Conservation (phyloP, 2,113 vertebrate genomes). For the Chloroceryle aenea region DNA sequence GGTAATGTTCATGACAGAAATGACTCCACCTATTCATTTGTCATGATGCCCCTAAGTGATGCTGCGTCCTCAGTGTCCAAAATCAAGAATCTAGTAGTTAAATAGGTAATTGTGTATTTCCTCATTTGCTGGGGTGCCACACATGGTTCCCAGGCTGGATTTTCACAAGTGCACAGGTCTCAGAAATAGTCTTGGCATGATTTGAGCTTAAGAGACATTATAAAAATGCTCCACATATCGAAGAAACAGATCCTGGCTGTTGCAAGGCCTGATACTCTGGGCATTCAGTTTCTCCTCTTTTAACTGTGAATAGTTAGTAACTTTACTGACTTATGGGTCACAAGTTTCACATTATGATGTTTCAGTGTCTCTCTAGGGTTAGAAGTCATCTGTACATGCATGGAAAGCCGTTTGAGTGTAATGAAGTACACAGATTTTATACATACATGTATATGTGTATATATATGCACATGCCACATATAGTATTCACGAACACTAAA, state of each 20-base stretch:
- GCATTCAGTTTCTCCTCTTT: background rate
- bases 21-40: background rate
- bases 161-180: background rate
- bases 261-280: rapidly evolving
- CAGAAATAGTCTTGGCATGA: background rate
- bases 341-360: background rate
- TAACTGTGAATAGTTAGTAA: background rate
- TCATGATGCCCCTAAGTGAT: background rate
- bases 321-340: background rate
- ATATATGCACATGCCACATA: background rate
- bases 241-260: background rate
- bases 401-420: background rate
- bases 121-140: background rate
- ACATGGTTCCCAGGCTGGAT: background rate
- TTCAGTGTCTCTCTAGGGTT: background rate
- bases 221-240: background rate
- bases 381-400: background rate
- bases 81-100: background rate
- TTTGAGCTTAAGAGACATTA: background rate
- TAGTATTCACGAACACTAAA: background rate
- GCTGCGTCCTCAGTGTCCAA: background rate
- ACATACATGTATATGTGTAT: background rate
- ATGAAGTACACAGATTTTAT: background rate
- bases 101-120: background rate
- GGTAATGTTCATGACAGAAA: background rate